Base-by-base conservation (phyloP, 2,888 invertebrate genomes). In the Euproctis similis region DNA sequence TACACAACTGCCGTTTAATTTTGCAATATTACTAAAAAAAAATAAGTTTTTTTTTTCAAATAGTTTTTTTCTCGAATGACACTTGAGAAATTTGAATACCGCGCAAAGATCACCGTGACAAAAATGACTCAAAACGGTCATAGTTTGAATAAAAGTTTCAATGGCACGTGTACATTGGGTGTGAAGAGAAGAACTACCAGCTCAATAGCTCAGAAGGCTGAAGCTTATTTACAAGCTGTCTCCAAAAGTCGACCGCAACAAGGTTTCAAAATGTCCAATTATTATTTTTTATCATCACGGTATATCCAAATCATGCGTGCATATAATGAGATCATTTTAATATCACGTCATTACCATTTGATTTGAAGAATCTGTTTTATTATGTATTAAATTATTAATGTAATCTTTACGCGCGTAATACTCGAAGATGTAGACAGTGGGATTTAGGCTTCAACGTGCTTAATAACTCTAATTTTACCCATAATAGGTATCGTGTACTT, bases 181-280 rank as follows among this genome's bases (percentile, higher is more conserved):
- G 43, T 77, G 1, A 71, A 59, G 24, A 71, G 61, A 40, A 57
- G 50, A 26, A 43, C 50, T 1, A 62, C 63, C n/a, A 65, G 72
- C 0, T 52, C 68, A 0, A 76, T 82, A 26, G 72, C 77, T 8
- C 59, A 66, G 36, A 76, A 59, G 43, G 78, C 81, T 2, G 70
- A 73, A 34, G 78, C 71, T 1, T 80, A 82, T 45, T 56, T 82
- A 37, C 57, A 75, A 34, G 81, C 81, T 7, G 81, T 80, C 7
- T 62, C 43, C 34, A 52, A 69, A 35, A 80, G 80, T 34, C 61
- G 59, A 18, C 62, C 68, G 14, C 36, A 55, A 2, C 45, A 55
- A 51, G 69, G 72, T 49, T 16, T n/a, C n/a, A n/a, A n/a, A n/a
- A n/a, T n/a, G n/a, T n/a, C n/a, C n/a, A n/a, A n/a, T n/a, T n/a